A percentile compares a stretch with the other conserved stretches of the same genome.
phyloP scores from a whole-genome alignment of 2,797 vertebrate species.

The Crenichthys baileyi region DNA sequence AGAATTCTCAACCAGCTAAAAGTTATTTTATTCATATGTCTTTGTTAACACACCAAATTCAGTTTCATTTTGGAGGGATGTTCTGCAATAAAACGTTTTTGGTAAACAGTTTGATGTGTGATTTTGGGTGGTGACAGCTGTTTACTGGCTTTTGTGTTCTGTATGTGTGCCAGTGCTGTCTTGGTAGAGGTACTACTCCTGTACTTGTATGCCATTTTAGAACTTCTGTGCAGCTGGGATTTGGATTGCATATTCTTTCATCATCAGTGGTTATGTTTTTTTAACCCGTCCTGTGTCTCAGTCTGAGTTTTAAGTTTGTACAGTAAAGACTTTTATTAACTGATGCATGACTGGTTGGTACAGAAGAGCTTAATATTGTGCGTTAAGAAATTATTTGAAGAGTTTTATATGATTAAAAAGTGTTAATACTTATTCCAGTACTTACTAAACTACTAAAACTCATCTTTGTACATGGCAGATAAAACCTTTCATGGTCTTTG shows the following conservation, averaged over 20 bases:
- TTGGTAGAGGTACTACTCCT: background rate
- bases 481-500: background rate
- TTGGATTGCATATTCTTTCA: background rate
- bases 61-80: background rate
- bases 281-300: background rate
- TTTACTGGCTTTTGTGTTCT: background rate
- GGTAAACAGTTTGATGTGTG: background rate
- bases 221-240: background rate
- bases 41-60: conserved; percentile 4
- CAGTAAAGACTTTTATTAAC: background rate
- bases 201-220: background rate
- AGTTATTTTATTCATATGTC: background rate
- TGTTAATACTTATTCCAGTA: background rate
- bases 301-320: background rate
- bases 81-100: background rate
- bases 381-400: background rate
- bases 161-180: background rate
- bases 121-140: background rate
- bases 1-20: background rate
- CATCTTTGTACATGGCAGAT: background rate
- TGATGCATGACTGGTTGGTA: background rate
- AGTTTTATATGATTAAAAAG: background rate
- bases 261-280: background rate
- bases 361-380: background rate
- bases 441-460: background rate